Conservation (phyloP, 2,888 invertebrate species). For the Scaptomyza polygonia region DNA sequence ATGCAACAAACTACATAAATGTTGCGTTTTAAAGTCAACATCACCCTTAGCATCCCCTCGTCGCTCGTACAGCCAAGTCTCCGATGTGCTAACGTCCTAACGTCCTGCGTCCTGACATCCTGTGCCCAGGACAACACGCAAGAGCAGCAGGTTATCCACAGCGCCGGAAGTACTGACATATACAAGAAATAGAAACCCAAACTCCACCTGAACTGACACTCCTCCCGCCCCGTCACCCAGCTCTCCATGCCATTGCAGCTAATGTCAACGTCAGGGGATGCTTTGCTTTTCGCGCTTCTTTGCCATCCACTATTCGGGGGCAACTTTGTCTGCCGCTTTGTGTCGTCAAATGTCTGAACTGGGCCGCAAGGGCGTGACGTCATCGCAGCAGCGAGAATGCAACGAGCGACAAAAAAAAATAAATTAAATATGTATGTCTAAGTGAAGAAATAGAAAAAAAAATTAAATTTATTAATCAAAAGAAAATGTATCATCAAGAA, state of each 20-base stretch:
- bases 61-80: slow-evolving; percentile 8
- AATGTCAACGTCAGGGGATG: slow-evolving; percentile 58
- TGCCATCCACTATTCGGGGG: slow-evolving; percentile 35
- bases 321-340: slow-evolving; percentile 55
- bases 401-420: slow-evolving; percentile 20
- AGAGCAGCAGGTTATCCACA: slow-evolving; percentile 48
- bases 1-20: slow-evolving; percentile 69
- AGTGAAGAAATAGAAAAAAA: slow-evolving; percentile 3
- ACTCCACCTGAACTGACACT: background rate
- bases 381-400: slow-evolving; percentile 32
- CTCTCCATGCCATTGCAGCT: slow-evolving; percentile 21
- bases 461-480: slow-evolving; percentile 22
- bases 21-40: slow-evolving; percentile 60
- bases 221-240: background rate
- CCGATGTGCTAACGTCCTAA: slow-evolving; percentile 17
- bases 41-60: slow-evolving; percentile 1
- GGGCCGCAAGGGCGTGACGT: slow-evolving; percentile 58
- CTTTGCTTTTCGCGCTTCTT: slow-evolving; percentile 26
- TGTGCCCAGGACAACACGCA: background rate
- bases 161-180: slow-evolving; percentile 56
- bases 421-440: slow-evolving; percentile 22
- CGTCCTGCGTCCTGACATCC: slow-evolving; percentile 22
- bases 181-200: slow-evolving; percentile 40
- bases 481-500: background rate
- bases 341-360: slow-evolving; percentile 55